Evolutionary conservation across 2,888 invertebrate species (phyloP), one percentile per base, ranked within the genome.

Genomic region (Temnothorax ravouxi): DNA sequence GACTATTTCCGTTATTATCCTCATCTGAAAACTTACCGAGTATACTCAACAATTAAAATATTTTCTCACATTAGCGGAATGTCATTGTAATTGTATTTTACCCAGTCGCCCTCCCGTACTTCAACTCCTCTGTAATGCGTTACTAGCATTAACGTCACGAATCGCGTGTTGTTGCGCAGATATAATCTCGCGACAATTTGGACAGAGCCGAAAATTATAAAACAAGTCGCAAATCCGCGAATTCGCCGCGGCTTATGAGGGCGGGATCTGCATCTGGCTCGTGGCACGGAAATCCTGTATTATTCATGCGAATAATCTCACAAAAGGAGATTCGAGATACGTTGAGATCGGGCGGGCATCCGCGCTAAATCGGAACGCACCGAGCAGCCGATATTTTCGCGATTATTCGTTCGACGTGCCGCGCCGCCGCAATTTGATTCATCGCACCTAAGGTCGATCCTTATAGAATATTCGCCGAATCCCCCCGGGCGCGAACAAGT

Each of bases 291-390:
- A 79, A 59, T 69, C 18, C 25, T 71, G 59, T 79, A 61, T 80
- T 80, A 72, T 80, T 80, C 79, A 80, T 59, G 59, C 72, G 71
- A 72, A 80, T 80, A 80, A 80, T 80, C 72, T 50, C 47, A 38
- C 72, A 47, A 71, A 71, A 61, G 59, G 59, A 72, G 79, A 29
- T 29, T 29, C 29, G 29, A 72, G 34, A 72, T 79, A 47, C 69
- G 34, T 47, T 47, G 72, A 80, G 50, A 44, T 52, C 25, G 41
- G n/a, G 25, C 9, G 8, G 25, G 25, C 25, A 18, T 15, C 13
- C 38, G 52, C 13, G 47, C 38, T 34, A 47, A 72, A 47, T 50
- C 79, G 47, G 13, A 50, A 61, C 38, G 25, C 52, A 54, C n/a
- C 38, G 25, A 54, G 52, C 38, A 50, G 47, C 61, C 72, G 72